A percentile compares a stretch with the other conserved stretches of the same genome.
Conservation (phyloP, 2,888 invertebrate species). For the Sialis lutaria region DNA sequence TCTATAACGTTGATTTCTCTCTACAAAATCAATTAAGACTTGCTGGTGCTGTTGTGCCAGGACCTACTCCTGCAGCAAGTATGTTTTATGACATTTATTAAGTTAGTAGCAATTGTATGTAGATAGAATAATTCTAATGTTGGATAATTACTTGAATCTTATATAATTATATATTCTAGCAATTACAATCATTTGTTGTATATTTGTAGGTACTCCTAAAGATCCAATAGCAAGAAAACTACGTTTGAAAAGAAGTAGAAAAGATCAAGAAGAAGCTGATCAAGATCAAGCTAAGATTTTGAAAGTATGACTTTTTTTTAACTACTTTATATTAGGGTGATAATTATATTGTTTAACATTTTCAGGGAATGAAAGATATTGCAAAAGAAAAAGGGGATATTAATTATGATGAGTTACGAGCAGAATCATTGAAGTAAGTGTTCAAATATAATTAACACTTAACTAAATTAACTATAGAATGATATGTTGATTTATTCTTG, state of each 20-base stretch:
- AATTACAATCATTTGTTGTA: too few species aligned
- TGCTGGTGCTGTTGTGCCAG: slow-evolving; percentile 75
- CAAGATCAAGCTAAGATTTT: slow-evolving; percentile 78
- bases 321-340: slow-evolving; percentile 4
- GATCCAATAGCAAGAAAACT: slow-evolving; percentile 93
- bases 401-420: slow-evolving; percentile 46
- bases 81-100: slow-evolving; percentile 17
- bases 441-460: slow-evolving; percentile 1
- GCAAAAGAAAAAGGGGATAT: slow-evolving; percentile 65
- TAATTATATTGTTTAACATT: slow-evolving; percentile 5
- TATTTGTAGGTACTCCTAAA: slow-evolving; percentile 38
- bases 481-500: too few species aligned
- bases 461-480: not conserved
- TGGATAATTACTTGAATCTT: too few species aligned
- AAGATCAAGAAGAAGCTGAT: slow-evolving; percentile 66
- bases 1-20: slow-evolving; percentile 98
- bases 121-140: not conserved
- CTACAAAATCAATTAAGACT: slow-evolving; percentile 83
- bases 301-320: slow-evolving; percentile 31
- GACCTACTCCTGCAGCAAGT: slow-evolving; percentile 52
- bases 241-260: slow-evolving; percentile 62
- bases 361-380: slow-evolving; percentile 67
- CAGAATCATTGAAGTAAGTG: slow-evolving; percentile 51
- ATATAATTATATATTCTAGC: too few species aligned
- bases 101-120: not conserved